Evolutionary conservation across 1,140 invertebrate species (phyloP).

Genomic region (Bombyx mandarina): DNA sequence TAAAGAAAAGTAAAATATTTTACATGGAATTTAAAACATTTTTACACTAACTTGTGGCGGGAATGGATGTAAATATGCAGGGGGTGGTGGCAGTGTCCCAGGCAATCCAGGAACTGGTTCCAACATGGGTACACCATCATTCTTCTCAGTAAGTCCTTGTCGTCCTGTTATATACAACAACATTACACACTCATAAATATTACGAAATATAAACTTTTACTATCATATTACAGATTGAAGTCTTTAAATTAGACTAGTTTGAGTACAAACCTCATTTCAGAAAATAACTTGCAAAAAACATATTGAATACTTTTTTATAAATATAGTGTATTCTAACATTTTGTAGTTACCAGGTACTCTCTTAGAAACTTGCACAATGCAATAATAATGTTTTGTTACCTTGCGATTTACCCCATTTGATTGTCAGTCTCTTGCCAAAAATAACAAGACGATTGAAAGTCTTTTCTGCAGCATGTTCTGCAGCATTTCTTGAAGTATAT

Average conservation of each 20-base stretch:
- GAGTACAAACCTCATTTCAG: not conserved
- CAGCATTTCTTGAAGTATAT: constrained; percentile 90
- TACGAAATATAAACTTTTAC: not conserved
- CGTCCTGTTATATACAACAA: constrained; percentile 32
- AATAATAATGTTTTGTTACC: constrained; percentile 45
- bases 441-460: constrained; percentile 97
- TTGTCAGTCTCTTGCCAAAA: constrained; percentile 88
- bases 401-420: constrained; percentile 97
- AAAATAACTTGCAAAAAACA: too few species aligned
- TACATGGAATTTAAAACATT: not conserved
- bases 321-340: not conserved
- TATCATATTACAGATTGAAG: not conserved
- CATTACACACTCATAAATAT: constrained; percentile 4
- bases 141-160: constrained; percentile 57
- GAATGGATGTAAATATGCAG: constrained; percentile 69
- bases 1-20: not conserved
- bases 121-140: constrained; percentile 69
- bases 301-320: too few species aligned
- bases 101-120: constrained; percentile 92
- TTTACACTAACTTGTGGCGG: constrained; percentile 64
- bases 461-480: constrained; percentile 95
- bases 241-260: not conserved
- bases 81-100: constrained; percentile 83
- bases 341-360: not conserved
- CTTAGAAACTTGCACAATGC: not conserved